Evolutionary conservation across 2,888 invertebrate genomes (phyloP), one percentile per base, ranked within the genome.

Genomic region (Agriopis leucophaearia): DNA sequence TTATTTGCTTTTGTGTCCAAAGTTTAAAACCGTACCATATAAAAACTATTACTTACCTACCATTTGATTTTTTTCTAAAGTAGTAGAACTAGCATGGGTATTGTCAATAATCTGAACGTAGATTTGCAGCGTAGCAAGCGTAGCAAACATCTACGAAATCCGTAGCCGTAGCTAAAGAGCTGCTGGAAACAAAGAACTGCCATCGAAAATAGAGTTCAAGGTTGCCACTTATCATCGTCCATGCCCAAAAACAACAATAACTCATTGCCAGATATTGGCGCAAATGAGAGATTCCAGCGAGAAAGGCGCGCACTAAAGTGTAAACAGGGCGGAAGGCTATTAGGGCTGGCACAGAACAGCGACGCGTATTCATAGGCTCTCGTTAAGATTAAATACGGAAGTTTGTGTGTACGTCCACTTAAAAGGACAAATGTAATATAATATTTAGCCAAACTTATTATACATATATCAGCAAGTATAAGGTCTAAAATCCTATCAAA

Each of bases 261-360:
- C 66, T 54, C 69, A 66, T 69, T 66, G 66, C 44, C 70, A 63
- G 63, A 68, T 69, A 70, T 70, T 66, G 64, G 59, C 61, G 64
- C 61, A 69, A 71, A 72, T 71, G 71, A 71, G 69, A 66, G 51
- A 66, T 71, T 68, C 72, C 66, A 42, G 44, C 15, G 51, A 61
- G 35, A 45, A 38, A 51, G 36, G 63, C 59, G 61, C 58, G 63
- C 45, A 36, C 48, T 35, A 50, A 57, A 60, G 69, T 66, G 61
- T 66, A 42, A 55, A 67, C 68, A 50, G 59, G 42, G 65, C 66
- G 51, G 51, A 57, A 52, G 54, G 69, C 59, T 70, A 66, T 69
- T 64, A 67, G 68, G 61, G 66, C 60, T 50, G 66, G 42, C 13
- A 42, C 55, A 42, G 42, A 8, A 18, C 54, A 54, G 15, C 18